A percentile compares a stretch with the other conserved stretches of the same genome.
phyloP scores from a whole-genome alignment of 2,888 invertebrate genomes.

The Mallateleia sp. region DNA sequence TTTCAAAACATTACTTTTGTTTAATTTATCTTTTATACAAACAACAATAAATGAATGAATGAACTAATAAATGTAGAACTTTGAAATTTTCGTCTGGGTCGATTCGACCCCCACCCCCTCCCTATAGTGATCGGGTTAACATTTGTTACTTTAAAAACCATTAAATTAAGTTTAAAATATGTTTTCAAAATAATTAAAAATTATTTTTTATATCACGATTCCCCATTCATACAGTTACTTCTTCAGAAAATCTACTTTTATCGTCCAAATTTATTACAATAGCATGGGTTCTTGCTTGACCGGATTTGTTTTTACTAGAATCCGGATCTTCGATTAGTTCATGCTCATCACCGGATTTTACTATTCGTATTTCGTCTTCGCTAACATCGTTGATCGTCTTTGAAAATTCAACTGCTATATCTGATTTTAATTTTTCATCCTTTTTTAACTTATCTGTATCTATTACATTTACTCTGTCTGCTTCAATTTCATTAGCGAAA shows the following conservation, averaged over 20 bases:
- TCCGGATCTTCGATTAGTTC: slow-evolving; percentile 77
- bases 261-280: slow-evolving; percentile 95
- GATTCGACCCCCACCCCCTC: no score
- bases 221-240: slow-evolving; percentile 93
- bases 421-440: no score
- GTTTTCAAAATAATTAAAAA: no score
- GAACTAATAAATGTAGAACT: no score
- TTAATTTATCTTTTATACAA: no score
- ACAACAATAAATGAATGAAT: no score
- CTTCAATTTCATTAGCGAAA: slow-evolving; percentile 69
- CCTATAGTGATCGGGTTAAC: no score
- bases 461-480: slow-evolving; percentile 88
- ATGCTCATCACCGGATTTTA: slow-evolving; percentile 77
- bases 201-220: not conserved
- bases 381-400: slow-evolving; percentile 68
- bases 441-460: slow-evolving; percentile 89
- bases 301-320: slow-evolving; percentile 89
- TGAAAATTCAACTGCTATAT: slow-evolving; percentile 49
- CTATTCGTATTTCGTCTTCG: slow-evolving; percentile 69
- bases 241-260: slow-evolving; percentile 95
- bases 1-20: no score
- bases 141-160: no score
- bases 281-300: slow-evolving; percentile 94
- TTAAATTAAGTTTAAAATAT: no score
- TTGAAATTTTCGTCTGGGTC: no score